These are phyloP conservation scores for Agonopterix alstromeriana DNA, from an alignment of 2,888 invertebrate genomes.

Conservation along the genomic window DNA sequence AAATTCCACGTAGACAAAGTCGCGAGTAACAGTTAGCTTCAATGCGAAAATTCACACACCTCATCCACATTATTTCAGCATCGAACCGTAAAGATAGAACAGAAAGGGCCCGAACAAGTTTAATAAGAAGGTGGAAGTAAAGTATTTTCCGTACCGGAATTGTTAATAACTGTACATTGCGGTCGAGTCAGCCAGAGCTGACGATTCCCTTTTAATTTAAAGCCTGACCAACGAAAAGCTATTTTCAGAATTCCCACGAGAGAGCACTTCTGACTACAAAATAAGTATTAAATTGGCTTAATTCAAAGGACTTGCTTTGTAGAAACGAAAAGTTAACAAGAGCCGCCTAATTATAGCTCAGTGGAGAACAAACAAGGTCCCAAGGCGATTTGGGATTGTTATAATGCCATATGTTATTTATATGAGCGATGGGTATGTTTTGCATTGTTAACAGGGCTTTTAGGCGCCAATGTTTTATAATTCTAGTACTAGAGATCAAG, in stretches of 20 bases:
- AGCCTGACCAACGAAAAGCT: constrained; percentile 1
- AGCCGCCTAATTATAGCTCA: constrained; percentile 67
- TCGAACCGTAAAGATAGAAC: constrained; percentile 46
- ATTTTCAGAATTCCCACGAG: background rate
- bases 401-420: constrained; percentile 55
- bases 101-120: constrained; percentile 62
- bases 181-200: constrained; percentile 44
- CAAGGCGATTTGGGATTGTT: constrained; percentile 42
- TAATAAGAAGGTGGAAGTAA: constrained; percentile 74
- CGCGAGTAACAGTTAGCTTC: no score
- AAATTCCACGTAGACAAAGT: no score
- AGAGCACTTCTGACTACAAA: no score
- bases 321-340: constrained; percentile 51
- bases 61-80: constrained; percentile 39
- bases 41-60: constrained; percentile 9
- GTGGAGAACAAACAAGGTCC: constrained; percentile 64
- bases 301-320: constrained; percentile 22
- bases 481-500: no score
- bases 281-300: constrained; percentile 23
- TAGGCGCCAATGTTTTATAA: background rate
- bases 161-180: constrained; percentile 68
- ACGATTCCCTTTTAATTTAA: constrained; percentile 36
- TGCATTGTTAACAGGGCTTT: constrained; percentile 18
- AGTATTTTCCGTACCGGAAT: constrained; percentile 73
- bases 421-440: constrained; percentile 22